These are phyloP conservation scores for Caiman crocodilus DNA, from an alignment of 2,797 vertebrate genomes.

Conservation along the genomic window DNA sequence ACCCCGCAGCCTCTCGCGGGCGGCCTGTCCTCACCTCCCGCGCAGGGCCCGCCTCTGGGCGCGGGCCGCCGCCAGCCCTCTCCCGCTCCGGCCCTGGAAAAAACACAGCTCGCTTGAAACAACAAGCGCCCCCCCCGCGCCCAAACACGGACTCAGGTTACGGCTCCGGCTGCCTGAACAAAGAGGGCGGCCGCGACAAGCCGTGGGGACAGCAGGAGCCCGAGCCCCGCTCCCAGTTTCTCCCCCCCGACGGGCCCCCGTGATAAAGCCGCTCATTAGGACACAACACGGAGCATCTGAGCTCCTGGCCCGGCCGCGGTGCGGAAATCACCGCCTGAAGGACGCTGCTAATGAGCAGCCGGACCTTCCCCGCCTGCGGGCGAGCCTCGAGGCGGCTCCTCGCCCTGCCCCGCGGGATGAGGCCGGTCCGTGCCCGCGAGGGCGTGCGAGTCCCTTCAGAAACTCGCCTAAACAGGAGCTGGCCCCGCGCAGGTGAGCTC, in stretches of 20 bases:
- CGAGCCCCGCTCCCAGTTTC: too few relatives aligned
- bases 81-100: conserved; percentile 35
- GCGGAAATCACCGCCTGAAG: conserved; percentile 22
- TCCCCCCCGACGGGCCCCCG: neutral
- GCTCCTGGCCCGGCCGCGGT: neutral
- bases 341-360: conserved; percentile 5
- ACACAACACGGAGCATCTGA: conserved; percentile 50
- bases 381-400: too few relatives aligned
- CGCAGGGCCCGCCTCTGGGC: conserved; percentile 79
- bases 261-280: conserved; percentile 59
- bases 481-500: too few relatives aligned
- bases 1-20: conserved; percentile 55
- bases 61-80: conserved; percentile 57
- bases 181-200: too few relatives aligned
- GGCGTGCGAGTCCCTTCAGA: neutral
- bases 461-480: too few relatives aligned
- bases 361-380: neutral
- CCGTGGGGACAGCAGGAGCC: too few relatives aligned
- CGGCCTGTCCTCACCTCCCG: conserved; percentile 85
- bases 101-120: too few relatives aligned
- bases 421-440: too few relatives aligned
- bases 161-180: too few relatives aligned
- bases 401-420: too few relatives aligned
- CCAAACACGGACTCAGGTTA: too few relatives aligned
- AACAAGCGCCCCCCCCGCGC: too few relatives aligned